These are phyloP conservation scores for Tachina lurida DNA, from an alignment of 2,888 invertebrate species.

Conservation along the genomic window DNA sequence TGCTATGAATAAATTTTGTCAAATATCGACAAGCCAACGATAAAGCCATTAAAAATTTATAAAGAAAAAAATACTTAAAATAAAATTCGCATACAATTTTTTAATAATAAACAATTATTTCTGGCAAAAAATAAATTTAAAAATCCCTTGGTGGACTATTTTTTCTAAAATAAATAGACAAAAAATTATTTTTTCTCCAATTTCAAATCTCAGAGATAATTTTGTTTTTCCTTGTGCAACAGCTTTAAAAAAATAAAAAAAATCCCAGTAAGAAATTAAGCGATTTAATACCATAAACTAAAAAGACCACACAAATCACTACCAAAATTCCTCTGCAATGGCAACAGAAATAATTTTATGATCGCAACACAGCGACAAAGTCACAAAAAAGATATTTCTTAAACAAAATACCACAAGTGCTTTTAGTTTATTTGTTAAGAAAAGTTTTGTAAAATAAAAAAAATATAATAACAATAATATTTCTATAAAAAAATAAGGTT, in stretches of 20 bases:
- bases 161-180: slow-evolving; percentile 21
- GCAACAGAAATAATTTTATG: slow-evolving; percentile 55
- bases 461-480: slow-evolving; percentile 44
- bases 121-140: slow-evolving; percentile 16
- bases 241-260: no score
- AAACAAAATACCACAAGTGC: slow-evolving; percentile 65
- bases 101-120: slow-evolving; percentile 26
- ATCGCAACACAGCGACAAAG: slow-evolving; percentile 1
- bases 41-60: neutral
- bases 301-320: slow-evolving; percentile 73
- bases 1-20: neutral
- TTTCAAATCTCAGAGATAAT: slow-evolving; percentile 15
- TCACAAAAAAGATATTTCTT: slow-evolving; percentile 13
- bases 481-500: slow-evolving; percentile 43
- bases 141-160: slow-evolving; percentile 20
- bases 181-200: neutral
- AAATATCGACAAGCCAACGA: no score
- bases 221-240: neutral
- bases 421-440: slow-evolving; percentile 42
- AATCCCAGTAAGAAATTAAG: slow-evolving; percentile 63
- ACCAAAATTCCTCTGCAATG: slow-evolving; percentile 43
- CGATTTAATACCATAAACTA: slow-evolving; percentile 71
- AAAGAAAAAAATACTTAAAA: slow-evolving; percentile 17
- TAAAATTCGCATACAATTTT: neutral
- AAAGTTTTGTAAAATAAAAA: slow-evolving; percentile 25